Evolutionary conservation across 2,797 vertebrate genomes (phyloP).

Genomic region (Melanotaenia boesemani): DNA sequence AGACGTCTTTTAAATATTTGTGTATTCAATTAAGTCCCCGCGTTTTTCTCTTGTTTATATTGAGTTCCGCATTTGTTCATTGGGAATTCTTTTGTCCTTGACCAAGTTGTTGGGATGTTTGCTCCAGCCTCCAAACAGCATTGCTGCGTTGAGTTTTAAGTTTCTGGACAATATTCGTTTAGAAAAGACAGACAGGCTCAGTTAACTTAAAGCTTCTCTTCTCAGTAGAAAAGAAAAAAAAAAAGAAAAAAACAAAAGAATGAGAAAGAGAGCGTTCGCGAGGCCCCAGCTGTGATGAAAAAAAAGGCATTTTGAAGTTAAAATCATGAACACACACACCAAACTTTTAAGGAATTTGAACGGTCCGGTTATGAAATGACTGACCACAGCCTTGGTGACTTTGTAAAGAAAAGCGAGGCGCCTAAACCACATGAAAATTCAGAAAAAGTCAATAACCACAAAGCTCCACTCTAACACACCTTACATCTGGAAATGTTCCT

Average conservation of each 20-base stretch:
- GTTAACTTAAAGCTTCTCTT: conserved; percentile 46
- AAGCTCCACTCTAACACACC: conserved; percentile 36
- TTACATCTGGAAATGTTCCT: conserved; percentile 70
- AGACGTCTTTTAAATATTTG: conserved; percentile 23
- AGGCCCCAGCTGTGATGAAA: conserved; percentile 27
- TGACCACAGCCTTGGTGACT: conserved; percentile 53
- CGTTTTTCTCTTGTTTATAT: conserved; percentile 47
- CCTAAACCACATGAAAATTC: conserved; percentile 36
- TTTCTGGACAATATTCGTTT: conserved; percentile 52
- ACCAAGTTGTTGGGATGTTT: conserved; percentile 58
- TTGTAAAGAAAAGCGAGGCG: conserved; percentile 51
- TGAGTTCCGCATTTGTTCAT: conserved; percentile 50
- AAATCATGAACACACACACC: conserved; percentile 12
- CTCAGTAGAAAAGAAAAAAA: neutral
- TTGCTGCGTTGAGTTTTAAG: conserved; percentile 58
- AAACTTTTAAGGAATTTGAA: conserved; percentile 16
- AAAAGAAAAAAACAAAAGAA: too few species aligned
- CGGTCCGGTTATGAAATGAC: conserved; percentile 42
- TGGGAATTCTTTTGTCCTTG: conserved; percentile 42
- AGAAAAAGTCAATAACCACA: conserved; percentile 30
- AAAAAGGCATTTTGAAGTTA: conserved; percentile 54
- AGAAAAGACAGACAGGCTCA: conserved; percentile 48
- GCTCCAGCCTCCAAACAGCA: conserved; percentile 46
- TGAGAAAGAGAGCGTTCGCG: neutral
- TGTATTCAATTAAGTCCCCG: conserved; percentile 30